Percentiles rank a stretch among this genome's conserved stretches.
Conservation (phyloP, 2,888 invertebrate genomes). For the Melinaea menophilus region DNA sequence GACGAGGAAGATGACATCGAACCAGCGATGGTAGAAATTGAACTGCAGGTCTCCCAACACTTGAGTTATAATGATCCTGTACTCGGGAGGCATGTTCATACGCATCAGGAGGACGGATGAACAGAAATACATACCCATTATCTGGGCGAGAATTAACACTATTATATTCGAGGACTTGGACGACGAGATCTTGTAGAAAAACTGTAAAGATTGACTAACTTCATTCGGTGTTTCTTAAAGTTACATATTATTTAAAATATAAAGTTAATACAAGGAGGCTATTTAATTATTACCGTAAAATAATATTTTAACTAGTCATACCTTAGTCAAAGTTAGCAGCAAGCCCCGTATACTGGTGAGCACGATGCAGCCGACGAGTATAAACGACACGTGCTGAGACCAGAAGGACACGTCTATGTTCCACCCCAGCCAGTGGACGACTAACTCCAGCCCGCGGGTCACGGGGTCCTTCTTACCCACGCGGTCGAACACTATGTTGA, state of each 20-base stretch:
- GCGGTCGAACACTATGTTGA: conserved; percentile 99
- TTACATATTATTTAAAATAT: no score
- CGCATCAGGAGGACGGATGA: conserved; percentile 97
- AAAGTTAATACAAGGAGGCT: no score
- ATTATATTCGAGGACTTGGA: conserved; percentile 99
- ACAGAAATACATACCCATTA: conserved; percentile 99
- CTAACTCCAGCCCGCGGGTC: conserved; percentile 96
- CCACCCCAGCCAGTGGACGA: conserved; percentile 97
- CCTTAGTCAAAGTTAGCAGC: conserved; percentile 97
- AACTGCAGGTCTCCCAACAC: conserved; percentile 98
- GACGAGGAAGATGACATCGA: conserved; percentile 98
- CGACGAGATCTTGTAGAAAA: conserved; percentile 99
- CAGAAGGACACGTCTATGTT: conserved; percentile 98
- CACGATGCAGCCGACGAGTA: conserved; percentile 97
- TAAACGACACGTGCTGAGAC: conserved; percentile 99
- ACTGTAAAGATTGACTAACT: conserved; percentile 77
- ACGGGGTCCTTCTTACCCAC: conserved; percentile 99
- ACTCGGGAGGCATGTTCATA: conserved; percentile 99
- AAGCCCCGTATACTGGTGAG: conserved; percentile 98
- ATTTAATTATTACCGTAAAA: no score
- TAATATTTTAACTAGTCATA: conserved; percentile 48
- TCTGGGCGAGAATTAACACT: conserved; percentile 96
- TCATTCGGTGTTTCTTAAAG: not conserved
- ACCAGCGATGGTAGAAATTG: conserved; percentile 99
- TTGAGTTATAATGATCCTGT: conserved; percentile 89